Base-by-base conservation (phyloP, 2,888 invertebrate species). In the Hirtodrosophila trivittata region DNA sequence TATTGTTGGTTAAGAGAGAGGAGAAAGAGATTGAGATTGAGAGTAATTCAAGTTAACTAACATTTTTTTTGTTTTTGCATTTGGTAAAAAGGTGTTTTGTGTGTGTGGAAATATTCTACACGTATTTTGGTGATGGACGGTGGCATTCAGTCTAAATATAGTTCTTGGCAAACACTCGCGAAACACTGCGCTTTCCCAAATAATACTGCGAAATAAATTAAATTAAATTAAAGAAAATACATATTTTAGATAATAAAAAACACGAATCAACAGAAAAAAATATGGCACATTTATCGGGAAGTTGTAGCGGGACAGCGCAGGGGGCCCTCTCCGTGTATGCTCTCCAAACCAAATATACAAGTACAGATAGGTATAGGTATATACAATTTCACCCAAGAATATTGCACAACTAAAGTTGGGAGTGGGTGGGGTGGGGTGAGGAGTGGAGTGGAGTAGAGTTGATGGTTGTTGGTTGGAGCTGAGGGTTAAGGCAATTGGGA, bases 121-220 rank as follows among this genome's bases (percentile, higher is more conserved):
- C 75, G 60, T 62, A 56, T 67, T 66, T 73, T 56, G 64, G 55
- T 77, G 66, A 49, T 66, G 69, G 66, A 39, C 59, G 68, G 28
- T 75, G 76, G 65, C 59, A 70, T 58, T 72, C 68, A 63, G 71
- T 77, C 65, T 80, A 77, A 72, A 70, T 64, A 72, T 73, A 72
- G 73, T 77, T 84, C 80, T 87, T 86, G 86, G 82, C 77, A 85
- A 88, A 88, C 78, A 87, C 82, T 75, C 76, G 85, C 75, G 82
- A 88, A 76, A 88, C 77, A 85, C 86, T 87, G 85, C 86, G 85
- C 77, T 87, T 88, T 68, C 88, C 88, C 85, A 88, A 76, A 82
- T 69, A 78, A 84, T 85, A 89, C 89, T 89, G 89, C 69, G 86
- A 86, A 86, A 87, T 81, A 75, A 72, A 77, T 76, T 35, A 82